Evolutionary conservation across 2,888 invertebrate species (phyloP).

Genomic region (Selenia dentaria): DNA sequence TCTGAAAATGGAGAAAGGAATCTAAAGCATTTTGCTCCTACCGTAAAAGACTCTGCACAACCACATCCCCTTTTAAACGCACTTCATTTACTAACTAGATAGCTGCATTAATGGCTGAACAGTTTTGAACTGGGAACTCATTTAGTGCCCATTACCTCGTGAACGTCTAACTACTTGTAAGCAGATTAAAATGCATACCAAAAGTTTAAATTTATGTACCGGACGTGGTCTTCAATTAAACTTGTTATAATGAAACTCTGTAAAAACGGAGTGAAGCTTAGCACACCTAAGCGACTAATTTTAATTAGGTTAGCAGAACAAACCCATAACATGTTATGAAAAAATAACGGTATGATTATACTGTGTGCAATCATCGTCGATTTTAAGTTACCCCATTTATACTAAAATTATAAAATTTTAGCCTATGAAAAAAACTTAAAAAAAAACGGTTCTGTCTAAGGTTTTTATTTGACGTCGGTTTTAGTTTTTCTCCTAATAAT

Average conservation of each 20-base stretch:
- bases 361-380: too few species aligned
- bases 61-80: neutral
- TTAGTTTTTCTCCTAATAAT: too few species aligned
- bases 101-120: conserved; percentile 46
- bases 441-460: too few species aligned
- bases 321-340: too few species aligned
- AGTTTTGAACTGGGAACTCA: conserved; percentile 63
- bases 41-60: neutral
- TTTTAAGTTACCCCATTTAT: too few species aligned
- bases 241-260: conserved; percentile 77
- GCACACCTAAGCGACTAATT: conserved; percentile 1
- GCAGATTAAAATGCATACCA: conserved; percentile 77
- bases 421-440: too few species aligned
- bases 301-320: too few species aligned
- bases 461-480: too few species aligned
- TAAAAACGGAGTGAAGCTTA: conserved; percentile 59
- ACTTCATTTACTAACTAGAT: conserved; percentile 5
- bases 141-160: conserved; percentile 42
- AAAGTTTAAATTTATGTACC: conserved; percentile 80
- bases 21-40: neutral
- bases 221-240: conserved; percentile 80
- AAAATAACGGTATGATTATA: too few species aligned
- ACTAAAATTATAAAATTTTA: too few species aligned
- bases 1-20: neutral
- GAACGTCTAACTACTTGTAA: conserved; percentile 64